Evolutionary conservation across 2,797 vertebrate genomes (phyloP).

Genomic region (Momotus momota): DNA sequence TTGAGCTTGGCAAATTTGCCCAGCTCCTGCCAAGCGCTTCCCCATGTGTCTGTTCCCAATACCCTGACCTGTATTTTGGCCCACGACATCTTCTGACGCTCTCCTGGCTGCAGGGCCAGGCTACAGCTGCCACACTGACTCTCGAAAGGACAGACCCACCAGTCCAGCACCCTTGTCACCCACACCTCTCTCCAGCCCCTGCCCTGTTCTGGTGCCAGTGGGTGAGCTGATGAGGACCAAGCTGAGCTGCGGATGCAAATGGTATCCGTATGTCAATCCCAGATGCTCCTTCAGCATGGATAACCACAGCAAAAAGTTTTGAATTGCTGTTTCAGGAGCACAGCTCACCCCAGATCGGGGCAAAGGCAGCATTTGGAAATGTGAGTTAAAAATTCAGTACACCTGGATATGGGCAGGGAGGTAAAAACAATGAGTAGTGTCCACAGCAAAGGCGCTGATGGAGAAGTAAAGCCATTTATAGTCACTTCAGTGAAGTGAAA

Average conservation of each 20-base stretch:
- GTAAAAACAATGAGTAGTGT: neutral
- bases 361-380: neutral
- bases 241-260: neutral
- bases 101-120: neutral
- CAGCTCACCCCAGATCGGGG: neutral
- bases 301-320: neutral
- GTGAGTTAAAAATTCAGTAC: neutral
- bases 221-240: neutral
- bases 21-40: neutral
- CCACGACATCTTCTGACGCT: neutral
- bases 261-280: rapidly evolving
- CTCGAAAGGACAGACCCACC: neutral
- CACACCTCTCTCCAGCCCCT: rapidly evolving
- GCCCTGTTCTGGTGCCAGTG: rapidly evolving
- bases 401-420: neutral
- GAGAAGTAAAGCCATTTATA: conserved; percentile 28
- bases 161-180: neutral
- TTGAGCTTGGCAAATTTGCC: neutral
- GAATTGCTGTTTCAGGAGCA: neutral
- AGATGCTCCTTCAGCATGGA: rapidly evolving
- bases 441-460: neutral
- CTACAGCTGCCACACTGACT: rapidly evolving
- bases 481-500: conserved; percentile 54
- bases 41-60: neutral
- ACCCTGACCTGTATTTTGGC: neutral